Evolutionary conservation across 2,113 vertebrate genomes (phyloP).

Genomic region (Mixornis gularis): DNA sequence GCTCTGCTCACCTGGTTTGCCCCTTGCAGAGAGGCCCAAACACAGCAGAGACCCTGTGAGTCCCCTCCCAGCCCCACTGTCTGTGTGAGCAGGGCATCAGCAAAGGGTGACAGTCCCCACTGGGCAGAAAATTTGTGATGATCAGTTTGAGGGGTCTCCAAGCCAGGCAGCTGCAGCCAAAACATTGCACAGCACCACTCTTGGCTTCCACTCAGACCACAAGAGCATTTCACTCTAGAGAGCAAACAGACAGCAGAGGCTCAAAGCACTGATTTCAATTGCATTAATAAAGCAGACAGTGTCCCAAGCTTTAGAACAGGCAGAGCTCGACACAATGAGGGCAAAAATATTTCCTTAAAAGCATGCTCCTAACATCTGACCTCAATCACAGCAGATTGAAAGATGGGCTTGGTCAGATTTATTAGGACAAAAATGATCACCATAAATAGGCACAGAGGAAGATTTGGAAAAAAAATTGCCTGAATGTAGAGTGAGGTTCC

Average conservation of each 20-base stretch:
- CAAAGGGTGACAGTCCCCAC: neutral
- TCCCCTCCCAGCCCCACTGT: too few relatives aligned
- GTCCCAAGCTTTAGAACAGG: neutral
- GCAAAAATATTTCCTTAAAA: neutral
- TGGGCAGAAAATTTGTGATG: neutral
- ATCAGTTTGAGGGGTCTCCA: neutral
- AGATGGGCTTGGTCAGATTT: neutral
- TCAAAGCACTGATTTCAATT: neutral
- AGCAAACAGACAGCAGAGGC: neutral
- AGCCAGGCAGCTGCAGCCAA: neutral
- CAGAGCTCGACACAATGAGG: neutral
- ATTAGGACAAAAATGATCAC: neutral
- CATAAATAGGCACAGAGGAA: neutral
- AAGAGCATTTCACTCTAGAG: neutral
- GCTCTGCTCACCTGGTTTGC: neutral
- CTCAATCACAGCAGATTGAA: neutral
- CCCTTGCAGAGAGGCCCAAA: neutral
- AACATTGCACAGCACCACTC: neutral
- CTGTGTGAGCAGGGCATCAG: neutral
- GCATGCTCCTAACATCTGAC: neutral
- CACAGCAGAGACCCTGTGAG: neutral
- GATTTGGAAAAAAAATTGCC: neutral
- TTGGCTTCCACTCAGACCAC: neutral
- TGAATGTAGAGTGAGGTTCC: neutral
- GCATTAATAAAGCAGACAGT: neutral